Evolutionary conservation across 2,113 vertebrate genomes (phyloP).

Genomic region (zebrafish (Danio rerio)): GRCz12tu NC_133194.1:33411001-33411500

Average conservation of each 20-base stretch:
- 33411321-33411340: background rate
- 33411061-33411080: too few species aligned
- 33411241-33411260: constrained; percentile 5
- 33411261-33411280: constrained; percentile 16
- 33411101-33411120: constrained; percentile 27
- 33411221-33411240: background rate
- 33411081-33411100: constrained; percentile 16
- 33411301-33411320: background rate
- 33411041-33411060: too few species aligned
- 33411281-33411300: constrained; percentile 1
- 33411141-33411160: constrained; percentile 13
- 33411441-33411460: background rate
- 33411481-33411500: background rate
- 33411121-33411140: constrained; percentile 41
- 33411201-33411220: constrained; percentile 1
- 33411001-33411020: too few species aligned
- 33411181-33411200: background rate
- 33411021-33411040: too few species aligned
- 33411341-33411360: background rate
- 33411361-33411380: background rate
- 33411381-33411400: background rate
- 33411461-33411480: background rate
- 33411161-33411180: constrained; percentile 24
- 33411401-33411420: background rate
- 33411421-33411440: too few species aligned